A percentile compares a stretch with the other conserved stretches of the same genome.
These are phyloP conservation scores for Pelecanus crispus DNA, from an alignment of 2,113 vertebrate species.

Conservation along the genomic window DNA sequence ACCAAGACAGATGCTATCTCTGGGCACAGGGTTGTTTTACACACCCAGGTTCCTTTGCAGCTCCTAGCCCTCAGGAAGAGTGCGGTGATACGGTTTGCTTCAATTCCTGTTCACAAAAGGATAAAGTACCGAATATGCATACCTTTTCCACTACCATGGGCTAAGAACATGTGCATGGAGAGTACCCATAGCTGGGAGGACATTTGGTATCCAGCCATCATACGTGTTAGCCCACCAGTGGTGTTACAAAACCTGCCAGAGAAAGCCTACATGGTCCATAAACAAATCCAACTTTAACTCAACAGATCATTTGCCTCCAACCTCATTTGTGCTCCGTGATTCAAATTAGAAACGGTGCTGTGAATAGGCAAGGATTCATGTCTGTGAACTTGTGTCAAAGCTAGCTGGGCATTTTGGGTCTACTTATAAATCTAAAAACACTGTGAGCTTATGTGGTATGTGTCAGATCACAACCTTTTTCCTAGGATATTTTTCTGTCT, in stretches of 20 bases:
- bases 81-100: not conserved
- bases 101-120: not conserved
- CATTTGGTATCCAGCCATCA: rapidly evolving
- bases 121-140: rapidly evolving
- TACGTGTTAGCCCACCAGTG: not conserved
- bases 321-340: not conserved
- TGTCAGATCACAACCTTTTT: not conserved
- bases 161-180: rapidly evolving
- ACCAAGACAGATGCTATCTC: not conserved
- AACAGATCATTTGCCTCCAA: not conserved
- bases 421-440: not conserved
- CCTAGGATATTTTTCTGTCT: not conserved
- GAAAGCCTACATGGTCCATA: not conserved
- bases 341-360: not conserved
- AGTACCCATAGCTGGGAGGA: not conserved
- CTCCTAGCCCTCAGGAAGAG: not conserved
- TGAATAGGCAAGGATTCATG: not conserved
- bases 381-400: not conserved
- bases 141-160: not conserved
- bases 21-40: not conserved
- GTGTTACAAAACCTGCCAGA: not conserved
- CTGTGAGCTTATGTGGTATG: not conserved
- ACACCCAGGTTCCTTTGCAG: not conserved
- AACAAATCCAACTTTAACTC: not conserved
- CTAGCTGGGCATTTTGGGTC: not conserved